Base-by-base conservation (phyloP, 2,797 vertebrate genomes). In the Decapterus maruadsi region DNA sequence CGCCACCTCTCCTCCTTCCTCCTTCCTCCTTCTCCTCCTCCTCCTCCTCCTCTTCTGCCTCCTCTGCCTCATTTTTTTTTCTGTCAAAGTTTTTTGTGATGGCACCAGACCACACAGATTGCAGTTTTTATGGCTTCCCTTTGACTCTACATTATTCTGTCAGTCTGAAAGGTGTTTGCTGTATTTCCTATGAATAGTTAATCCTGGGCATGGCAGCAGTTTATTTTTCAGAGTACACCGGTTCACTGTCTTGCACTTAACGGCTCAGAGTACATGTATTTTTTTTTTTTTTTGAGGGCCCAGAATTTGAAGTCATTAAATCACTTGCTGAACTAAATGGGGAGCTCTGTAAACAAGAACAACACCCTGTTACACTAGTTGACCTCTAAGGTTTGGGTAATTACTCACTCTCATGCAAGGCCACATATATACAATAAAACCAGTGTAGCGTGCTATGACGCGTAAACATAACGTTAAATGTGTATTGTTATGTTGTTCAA, bases 41-140 rank as follows among this genome's bases (percentile, higher is more conserved):
- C 50, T 68, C 38, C 71, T 67, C 26, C 58, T 72, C 29, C 72
- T 85, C 67, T 73, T 79, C 72, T 63, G 38, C 50, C 20, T 77
- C 50, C 20, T 77, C 74, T 76, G 67, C 75, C 75, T 90, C 72
- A 29, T 26, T 78, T 80, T 74, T 70, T 65, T 70, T 83, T 72
- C 77, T 58, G 73, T 89, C 81, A 84, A 56, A 60, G 66, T 74
- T 87, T 85, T 85, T 80, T 88, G 82, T 84, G 93, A 93, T 96
- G 95, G 93, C 88, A 96, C 93, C 86, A 92, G 97, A 97, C 97
- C 97, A 97, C 97, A 97, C 97, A 98, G 93, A 91, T 67, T 87
- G 92, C 57, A 66, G 74, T 71, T 93, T 93, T 92, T 92, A 91
- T 84, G 65, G 82, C 83, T 93, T 91, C 89, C 84, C 80, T 88